Conservation (phyloP, 2,888 invertebrate species). For the Apotomis capreana region DNA sequence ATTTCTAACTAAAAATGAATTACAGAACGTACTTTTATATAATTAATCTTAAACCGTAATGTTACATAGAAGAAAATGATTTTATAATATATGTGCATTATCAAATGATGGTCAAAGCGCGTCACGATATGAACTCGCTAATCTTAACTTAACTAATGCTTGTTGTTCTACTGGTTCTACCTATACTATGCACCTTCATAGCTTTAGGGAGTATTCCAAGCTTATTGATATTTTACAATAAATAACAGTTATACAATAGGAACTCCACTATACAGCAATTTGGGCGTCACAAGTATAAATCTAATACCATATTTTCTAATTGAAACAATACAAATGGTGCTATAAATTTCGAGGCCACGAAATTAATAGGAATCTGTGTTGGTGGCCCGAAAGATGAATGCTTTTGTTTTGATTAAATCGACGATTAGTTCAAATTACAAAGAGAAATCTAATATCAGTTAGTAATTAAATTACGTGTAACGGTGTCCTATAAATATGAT, state of each 20-base stretch:
- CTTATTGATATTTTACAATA: conserved; percentile 41
- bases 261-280: conserved; percentile 39
- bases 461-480: conserved; percentile 38
- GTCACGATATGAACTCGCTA: background rate
- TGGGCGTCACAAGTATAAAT: conserved; percentile 42
- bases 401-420: conserved; percentile 38
- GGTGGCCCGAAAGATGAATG: conserved; percentile 39
- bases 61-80: too few species aligned
- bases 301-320: conserved; percentile 42
- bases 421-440: conserved; percentile 39
- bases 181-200: conserved; percentile 6
- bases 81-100: too few species aligned
- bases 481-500: conserved; percentile 32
- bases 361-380: conserved; percentile 42
- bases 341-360: conserved; percentile 38
- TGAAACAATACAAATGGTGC: conserved; percentile 43
- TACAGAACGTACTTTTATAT: too few species aligned
- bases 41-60: too few species aligned
- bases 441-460: conserved; percentile 36
- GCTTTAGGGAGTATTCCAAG: conserved; percentile 38
- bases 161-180: conserved; percentile 11
- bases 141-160: background rate
- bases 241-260: conserved; percentile 38
- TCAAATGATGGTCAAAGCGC: too few species aligned
- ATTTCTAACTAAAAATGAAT: too few species aligned